phyloP scores from a whole-genome alignment of 2,113 vertebrate species.

The Vulpes vulpes region DNA sequence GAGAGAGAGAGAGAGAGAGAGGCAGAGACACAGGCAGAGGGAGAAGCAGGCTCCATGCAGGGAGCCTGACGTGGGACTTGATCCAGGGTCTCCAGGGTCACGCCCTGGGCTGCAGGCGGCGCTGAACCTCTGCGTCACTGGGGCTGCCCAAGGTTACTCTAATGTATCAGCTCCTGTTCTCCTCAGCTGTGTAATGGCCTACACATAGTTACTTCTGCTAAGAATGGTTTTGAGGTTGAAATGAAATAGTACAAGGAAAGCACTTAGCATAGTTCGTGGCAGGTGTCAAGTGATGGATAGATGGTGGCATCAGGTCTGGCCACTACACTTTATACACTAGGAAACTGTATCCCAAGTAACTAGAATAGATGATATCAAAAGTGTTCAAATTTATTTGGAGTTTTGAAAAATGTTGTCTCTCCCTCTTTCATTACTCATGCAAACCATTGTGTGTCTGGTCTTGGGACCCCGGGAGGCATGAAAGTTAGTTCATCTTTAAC shows the following conservation, averaged over 20 bases:
- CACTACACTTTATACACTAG: fast-evolving
- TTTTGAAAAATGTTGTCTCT: background rate
- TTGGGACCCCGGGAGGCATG: background rate
- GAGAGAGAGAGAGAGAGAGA: no score
- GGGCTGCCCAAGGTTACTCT: background rate
- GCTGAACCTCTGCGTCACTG: fast-evolving
- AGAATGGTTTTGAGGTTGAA: conserved; percentile 2
- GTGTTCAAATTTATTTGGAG: conserved; percentile 17
- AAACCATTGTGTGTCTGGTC: background rate
- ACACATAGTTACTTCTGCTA: background rate
- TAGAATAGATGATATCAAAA: background rate
- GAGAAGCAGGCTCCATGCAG: no score
- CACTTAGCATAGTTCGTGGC: background rate
- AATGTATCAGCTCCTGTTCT: background rate
- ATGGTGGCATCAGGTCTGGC: background rate
- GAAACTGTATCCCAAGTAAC: background rate
- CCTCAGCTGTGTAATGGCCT: background rate
- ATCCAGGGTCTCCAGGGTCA: no score
- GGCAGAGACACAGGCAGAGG: no score
- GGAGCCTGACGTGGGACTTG: no score
- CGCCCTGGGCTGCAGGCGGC: no score
- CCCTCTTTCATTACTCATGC: background rate
- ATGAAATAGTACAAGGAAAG: background rate
- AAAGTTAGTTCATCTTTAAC: conserved; percentile 23
- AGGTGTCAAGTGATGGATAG: background rate